These are phyloP conservation scores for Reinhardtius hippoglossoides DNA, from an alignment of 2,113 vertebrate genomes.

Conservation along the genomic window DNA sequence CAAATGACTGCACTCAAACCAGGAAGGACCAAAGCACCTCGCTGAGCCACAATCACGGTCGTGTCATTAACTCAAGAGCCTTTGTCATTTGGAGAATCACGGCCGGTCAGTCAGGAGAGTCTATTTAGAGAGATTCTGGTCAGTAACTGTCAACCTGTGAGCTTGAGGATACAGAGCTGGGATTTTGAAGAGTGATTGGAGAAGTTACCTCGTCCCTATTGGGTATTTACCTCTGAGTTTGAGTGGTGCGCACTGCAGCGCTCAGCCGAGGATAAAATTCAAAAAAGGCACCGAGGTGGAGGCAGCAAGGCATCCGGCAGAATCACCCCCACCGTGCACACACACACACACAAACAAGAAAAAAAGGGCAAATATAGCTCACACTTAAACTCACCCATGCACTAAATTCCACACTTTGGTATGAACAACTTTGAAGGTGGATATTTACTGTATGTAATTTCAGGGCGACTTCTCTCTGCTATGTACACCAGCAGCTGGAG, in stretches of 20 bases:
- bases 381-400: slow-evolving; percentile 43
- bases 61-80: background rate
- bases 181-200: background rate
- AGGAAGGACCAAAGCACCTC: too few relatives aligned
- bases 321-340: slow-evolving; percentile 9
- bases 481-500: slow-evolving; percentile 15
- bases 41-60: background rate
- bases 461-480: slow-evolving; percentile 19
- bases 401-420: slow-evolving; percentile 74
- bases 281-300: background rate
- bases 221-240: background rate
- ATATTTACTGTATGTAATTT: slow-evolving; percentile 64
- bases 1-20: background rate
- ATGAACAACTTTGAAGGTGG: slow-evolving; percentile 67
- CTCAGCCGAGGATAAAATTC: background rate
- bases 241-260: background rate
- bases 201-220: background rate
- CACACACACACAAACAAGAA: background rate
- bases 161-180: background rate
- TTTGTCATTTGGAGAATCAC: background rate
- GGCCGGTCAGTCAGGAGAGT: background rate
- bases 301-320: background rate
- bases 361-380: slow-evolving; percentile 54
- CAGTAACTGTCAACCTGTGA: background rate
- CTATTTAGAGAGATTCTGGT: background rate